Percentiles rank a stretch among this genome's conserved stretches.
Conservation (phyloP, 2,888 invertebrate species). For the Eudasyphora cyanicolor region DNA sequence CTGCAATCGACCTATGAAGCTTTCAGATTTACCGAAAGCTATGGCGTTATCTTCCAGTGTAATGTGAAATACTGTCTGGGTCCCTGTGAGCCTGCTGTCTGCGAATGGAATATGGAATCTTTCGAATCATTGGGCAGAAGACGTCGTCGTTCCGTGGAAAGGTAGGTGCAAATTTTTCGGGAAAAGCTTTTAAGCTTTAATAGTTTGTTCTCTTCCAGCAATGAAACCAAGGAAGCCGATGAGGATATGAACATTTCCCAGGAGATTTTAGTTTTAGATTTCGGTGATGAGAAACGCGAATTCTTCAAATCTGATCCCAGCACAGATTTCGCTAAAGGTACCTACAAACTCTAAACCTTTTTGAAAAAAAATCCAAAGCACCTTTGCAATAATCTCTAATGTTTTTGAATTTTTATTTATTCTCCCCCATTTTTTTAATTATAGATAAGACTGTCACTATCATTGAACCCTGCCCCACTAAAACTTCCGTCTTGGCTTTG, state of each 20-base stretch:
- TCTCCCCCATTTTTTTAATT: constrained; percentile 70
- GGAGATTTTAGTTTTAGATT: constrained; percentile 95
- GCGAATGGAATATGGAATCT: constrained; percentile 94
- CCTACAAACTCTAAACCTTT: background rate
- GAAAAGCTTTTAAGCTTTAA: constrained; percentile 5
- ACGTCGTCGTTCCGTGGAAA: constrained; percentile 87
- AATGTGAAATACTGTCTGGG: constrained; percentile 97
- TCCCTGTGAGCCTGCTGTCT: constrained; percentile 95
- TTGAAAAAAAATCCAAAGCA: background rate
- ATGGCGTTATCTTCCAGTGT: constrained; percentile 98
- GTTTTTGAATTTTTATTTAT: background rate
- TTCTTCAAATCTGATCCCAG: constrained; percentile 89
- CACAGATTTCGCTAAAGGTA: constrained; percentile 88
- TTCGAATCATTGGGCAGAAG: constrained; percentile 91
- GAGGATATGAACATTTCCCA: constrained; percentile 94
- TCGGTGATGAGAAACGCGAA: constrained; percentile 93
- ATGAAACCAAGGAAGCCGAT: constrained; percentile 82
- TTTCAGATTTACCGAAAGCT: constrained; percentile 96
- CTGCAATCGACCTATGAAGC: constrained; percentile 95
- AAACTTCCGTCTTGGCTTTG: constrained; percentile 93
- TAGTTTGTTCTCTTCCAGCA: constrained; percentile 74
- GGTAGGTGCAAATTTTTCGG: constrained; percentile 71
- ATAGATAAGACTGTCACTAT: constrained; percentile 94
- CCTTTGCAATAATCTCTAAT: background rate
- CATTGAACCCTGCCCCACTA: constrained; percentile 94